Conservation (phyloP, 1,140 invertebrate species). For the Berghia stephanieae region DNA sequence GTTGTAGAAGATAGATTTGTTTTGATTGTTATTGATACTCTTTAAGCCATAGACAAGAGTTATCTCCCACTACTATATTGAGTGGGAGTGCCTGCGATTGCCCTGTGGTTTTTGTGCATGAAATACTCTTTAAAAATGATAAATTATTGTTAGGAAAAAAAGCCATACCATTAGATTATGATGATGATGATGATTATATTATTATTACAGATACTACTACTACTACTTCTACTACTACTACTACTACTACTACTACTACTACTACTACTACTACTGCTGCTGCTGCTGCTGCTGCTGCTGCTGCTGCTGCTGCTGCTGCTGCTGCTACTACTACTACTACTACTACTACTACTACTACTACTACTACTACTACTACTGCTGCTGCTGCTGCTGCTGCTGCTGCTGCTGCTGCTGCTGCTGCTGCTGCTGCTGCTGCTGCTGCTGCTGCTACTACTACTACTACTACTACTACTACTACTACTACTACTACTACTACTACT, state of each 20-base stretch:
- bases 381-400: constrained; percentile 20
- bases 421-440: constrained; percentile 14
- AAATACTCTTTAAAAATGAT: too few species aligned
- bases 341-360: constrained; percentile 30
- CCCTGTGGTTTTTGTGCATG: too few species aligned
- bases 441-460: constrained; percentile 27
- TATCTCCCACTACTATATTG: too few species aligned
- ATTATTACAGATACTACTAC: not conserved
- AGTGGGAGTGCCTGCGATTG: too few species aligned
- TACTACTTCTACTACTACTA: constrained; percentile 15
- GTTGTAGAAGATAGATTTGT: constrained; percentile 25
- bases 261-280: constrained; percentile 26
- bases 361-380: constrained; percentile 28
- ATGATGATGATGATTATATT: not conserved
- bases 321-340: constrained; percentile 24
- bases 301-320: constrained; percentile 19
- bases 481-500: too few species aligned
- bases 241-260: constrained; percentile 31
- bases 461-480: constrained; percentile 29
- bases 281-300: not conserved
- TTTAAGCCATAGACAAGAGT: too few species aligned
- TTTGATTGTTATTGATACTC: not conserved
- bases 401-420: constrained; percentile 20
- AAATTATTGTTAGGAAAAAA: too few species aligned
- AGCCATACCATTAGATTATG: not conserved